Evolutionary conservation across 2,113 vertebrate genomes (phyloP).

Genomic region (Boulengeromyrus knoepffleri): DNA sequence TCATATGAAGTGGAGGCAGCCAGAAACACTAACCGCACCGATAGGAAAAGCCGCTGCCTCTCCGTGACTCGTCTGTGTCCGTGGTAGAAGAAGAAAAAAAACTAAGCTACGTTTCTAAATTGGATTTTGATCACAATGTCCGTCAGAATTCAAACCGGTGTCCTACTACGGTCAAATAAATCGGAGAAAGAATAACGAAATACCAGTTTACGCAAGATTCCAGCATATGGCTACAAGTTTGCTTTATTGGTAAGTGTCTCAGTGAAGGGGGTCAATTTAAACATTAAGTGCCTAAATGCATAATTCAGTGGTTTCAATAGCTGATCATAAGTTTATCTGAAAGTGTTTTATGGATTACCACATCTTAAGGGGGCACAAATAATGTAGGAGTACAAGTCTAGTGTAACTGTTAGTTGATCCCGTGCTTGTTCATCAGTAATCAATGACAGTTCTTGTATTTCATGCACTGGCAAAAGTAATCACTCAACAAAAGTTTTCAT

Average conservation of each 20-base stretch:
- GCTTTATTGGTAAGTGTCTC: neutral
- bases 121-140: neutral
- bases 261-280: neutral
- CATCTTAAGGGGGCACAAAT: neutral
- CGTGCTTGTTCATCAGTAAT: neutral
- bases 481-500: too few relatives aligned
- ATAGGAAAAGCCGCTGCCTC: neutral
- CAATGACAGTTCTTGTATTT: neutral
- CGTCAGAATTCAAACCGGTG: neutral
- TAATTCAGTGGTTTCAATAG: neutral
- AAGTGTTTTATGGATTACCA: neutral
- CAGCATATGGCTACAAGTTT: conserved; percentile 11
- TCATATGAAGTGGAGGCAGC: neutral
- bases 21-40: neutral
- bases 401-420: neutral
- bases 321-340: neutral
- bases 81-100: neutral
- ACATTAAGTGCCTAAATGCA: neutral
- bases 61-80: neutral
- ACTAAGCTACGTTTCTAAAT: neutral
- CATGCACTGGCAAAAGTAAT: neutral
- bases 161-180: neutral
- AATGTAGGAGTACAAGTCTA: neutral
- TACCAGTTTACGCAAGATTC: neutral
- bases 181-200: neutral